A percentile compares a stretch with the other conserved stretches of the same genome.
Conservation (phyloP, 2,113 vertebrate species). For the Urocolius indicus region DNA sequence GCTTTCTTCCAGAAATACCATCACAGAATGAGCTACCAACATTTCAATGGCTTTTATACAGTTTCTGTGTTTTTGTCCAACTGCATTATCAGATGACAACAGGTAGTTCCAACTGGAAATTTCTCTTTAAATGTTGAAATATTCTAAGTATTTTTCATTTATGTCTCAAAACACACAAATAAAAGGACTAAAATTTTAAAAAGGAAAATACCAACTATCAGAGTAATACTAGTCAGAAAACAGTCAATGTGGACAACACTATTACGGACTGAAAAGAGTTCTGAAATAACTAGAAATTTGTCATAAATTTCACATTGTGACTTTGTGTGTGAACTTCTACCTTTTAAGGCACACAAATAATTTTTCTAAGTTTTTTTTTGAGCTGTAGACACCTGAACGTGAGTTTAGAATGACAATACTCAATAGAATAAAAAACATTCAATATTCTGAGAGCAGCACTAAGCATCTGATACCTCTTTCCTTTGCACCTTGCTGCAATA, state of each 20-base stretch:
- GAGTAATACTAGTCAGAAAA: neutral
- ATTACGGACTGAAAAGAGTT: neutral
- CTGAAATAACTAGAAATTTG: neutral
- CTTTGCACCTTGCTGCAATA: neutral
- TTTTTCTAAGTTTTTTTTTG: neutral
- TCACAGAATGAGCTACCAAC: neutral
- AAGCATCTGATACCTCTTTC: neutral
- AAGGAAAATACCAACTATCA: neutral
- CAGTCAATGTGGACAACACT: neutral
- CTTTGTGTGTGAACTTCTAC: neutral
- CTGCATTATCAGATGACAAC: neutral
- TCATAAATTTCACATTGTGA: neutral
- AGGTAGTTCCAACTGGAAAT: neutral
- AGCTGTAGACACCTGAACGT: neutral
- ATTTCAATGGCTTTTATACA: neutral
- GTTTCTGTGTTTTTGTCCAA: neutral
- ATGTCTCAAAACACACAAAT: neutral
- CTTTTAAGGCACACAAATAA: neutral
- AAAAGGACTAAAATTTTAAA: neutral
- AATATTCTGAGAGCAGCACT: neutral
- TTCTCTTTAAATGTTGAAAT: neutral
- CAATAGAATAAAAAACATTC: neutral
- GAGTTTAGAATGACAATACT: neutral
- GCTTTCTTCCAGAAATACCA: neutral
- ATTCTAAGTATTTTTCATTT: neutral